Evolutionary conservation across 2,797 vertebrate genomes (phyloP).

Genomic region (Bradypodion ventrale): DNA sequence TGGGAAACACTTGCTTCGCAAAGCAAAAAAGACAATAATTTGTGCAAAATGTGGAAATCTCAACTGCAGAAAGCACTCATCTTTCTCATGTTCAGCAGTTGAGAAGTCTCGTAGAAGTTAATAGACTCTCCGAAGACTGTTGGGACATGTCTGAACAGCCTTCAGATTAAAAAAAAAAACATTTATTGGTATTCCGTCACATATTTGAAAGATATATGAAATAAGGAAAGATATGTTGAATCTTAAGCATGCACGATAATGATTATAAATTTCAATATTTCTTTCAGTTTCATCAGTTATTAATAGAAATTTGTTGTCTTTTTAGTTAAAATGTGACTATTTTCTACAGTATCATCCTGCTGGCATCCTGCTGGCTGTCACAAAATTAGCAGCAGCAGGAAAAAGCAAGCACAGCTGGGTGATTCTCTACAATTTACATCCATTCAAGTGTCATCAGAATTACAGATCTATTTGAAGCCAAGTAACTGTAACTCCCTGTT

Average conservation of each 20-base stretch:
- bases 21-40: too few relatives aligned
- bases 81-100: too few relatives aligned
- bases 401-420: neutral
- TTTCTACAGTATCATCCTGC: neutral
- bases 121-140: too few relatives aligned
- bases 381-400: neutral
- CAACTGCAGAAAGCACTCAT: too few relatives aligned
- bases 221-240: neutral
- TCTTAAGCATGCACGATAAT: too few relatives aligned
- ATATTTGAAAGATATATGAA: neutral
- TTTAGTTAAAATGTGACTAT: neutral
- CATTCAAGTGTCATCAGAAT: neutral
- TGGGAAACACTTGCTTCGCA: too few relatives aligned
- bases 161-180: too few relatives aligned
- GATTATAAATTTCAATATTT: slow-evolving; percentile 7
- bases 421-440: neutral
- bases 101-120: too few relatives aligned
- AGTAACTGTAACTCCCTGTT: neutral
- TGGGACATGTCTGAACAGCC: too few relatives aligned
- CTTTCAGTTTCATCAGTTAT: slow-evolving; percentile 4
- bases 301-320: slow-evolving; percentile 6
- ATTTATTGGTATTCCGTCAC: too few relatives aligned
- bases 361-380: neutral
- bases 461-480: neutral
- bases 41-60: too few relatives aligned